Evolutionary conservation across 1,140 invertebrate genomes (phyloP), one percentile per base, ranked within the genome.

Genomic region (Penaeus vannamei): DNA sequence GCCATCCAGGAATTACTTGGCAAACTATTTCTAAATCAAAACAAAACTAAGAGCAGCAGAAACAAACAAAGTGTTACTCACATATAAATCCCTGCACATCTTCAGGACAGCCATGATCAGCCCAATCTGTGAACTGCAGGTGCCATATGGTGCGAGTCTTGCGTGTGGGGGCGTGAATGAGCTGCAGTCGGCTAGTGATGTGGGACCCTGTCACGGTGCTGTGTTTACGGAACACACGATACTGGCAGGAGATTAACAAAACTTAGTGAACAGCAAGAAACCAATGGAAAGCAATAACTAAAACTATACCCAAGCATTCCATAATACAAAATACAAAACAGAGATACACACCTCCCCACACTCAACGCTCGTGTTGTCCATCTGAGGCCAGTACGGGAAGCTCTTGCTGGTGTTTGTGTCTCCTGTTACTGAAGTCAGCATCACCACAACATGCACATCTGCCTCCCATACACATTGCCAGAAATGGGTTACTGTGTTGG

Each of bases 401-500:
- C 90, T 90, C n/a, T 88, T 88, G 77, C 90, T 83, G 81, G 86
- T 90, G 90, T 92, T 93, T 82, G 93, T 91, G 80, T 93, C 91
- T 77, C 93, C 93, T 82, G 93, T 92, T 7, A 93, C 90, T 20
- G 90, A 87, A 91, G 95, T 95, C n/a, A 97, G 92, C 93, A 96
- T 96, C 22, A 97, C 96, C 81, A 97, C 93, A 29, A 97, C 93
- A 91, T 96, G 95, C 1, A 97, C 96, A 93, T 97, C 95, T 59
- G 96, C 95, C 93, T 97, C 96, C 96, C 97, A 98, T 62, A 97
- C 95, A 94, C 97, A 96, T 93, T 97, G 96, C 98, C 97, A 98
- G 92, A 98, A 96, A 36, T 93, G 93, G 22, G 91, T 82, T 23
- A 95, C 92, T 14, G 95, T 96, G 66, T 94, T 93, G 76, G 94